Percentiles rank a stretch among this genome's conserved stretches.
These are phyloP conservation scores for Lethenteron camtschaticum DNA, from an alignment of 2,113 vertebrate species.

Conservation along the genomic window DNA sequence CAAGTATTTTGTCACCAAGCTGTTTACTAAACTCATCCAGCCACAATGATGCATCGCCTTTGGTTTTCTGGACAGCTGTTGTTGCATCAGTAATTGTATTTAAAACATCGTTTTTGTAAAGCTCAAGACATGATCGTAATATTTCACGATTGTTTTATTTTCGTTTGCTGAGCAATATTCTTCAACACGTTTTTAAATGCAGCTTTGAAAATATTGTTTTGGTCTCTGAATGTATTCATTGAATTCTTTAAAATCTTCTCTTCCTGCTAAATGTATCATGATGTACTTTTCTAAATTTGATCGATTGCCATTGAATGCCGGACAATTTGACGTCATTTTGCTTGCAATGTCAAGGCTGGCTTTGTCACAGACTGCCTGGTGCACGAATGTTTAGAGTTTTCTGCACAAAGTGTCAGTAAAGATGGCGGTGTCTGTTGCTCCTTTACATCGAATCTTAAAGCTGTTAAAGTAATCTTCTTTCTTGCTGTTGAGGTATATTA, in stretches of 20 bases:
- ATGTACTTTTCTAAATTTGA: constrained; percentile 27
- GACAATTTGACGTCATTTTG: constrained; percentile 15
- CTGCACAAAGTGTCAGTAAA: constrained; percentile 25
- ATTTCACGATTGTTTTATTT: no score
- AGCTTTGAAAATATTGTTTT: neutral
- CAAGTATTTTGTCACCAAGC: no score
- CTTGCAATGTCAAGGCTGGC: constrained; percentile 15
- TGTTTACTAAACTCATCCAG: no score
- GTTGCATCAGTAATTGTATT: constrained; percentile 9
- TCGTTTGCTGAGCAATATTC: no score
- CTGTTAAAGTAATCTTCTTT: constrained; percentile 20
- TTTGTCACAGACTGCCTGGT: constrained; percentile 6
- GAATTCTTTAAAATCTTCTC: constrained; percentile 25
- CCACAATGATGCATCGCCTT: constrained; percentile 7
- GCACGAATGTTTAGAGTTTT: constrained; percentile 18
- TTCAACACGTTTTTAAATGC: no score
- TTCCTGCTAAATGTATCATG: constrained; percentile 23
- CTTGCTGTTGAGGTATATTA: constrained; percentile 16
- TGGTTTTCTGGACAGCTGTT: constrained; percentile 10
- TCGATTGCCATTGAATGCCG: constrained; percentile 19
- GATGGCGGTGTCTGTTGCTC: constrained; percentile 17
- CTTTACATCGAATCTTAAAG: constrained; percentile 24
- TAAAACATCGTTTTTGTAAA: no score
- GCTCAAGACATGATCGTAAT: no score
- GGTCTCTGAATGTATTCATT: constrained; percentile 13